These are phyloP conservation scores for Graphium colonna DNA, from an alignment of 2,888 invertebrate species.

Conservation along the genomic window DNA sequence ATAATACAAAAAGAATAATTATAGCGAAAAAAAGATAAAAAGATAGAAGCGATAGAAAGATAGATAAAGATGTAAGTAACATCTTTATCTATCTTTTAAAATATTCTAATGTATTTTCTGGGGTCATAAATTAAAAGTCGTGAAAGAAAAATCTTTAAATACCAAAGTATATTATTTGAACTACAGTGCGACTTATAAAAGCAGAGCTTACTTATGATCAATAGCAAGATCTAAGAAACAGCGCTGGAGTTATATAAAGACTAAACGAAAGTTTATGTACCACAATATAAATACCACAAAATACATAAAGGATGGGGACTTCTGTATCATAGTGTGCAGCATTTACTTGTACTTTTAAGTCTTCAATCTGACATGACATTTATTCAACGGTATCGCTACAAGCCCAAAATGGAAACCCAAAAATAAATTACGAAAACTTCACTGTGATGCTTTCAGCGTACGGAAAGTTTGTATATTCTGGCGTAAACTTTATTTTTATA, in stretches of 20 bases:
- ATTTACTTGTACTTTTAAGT: constrained; percentile 12
- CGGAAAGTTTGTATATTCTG: constrained; percentile 11
- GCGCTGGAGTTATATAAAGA: constrained; percentile 17
- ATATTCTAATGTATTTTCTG: too few species aligned
- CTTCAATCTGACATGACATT: constrained; percentile 2
- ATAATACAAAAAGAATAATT: too few species aligned
- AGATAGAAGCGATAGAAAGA: too few species aligned
- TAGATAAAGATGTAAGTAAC: too few species aligned
- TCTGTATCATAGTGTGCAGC: neutral
- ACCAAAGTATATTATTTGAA: constrained; percentile 1
- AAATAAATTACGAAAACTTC: neutral
- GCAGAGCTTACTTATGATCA: constrained; percentile 10
- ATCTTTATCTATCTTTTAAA: too few species aligned
- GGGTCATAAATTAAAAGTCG: neutral
- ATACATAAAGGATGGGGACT: neutral
- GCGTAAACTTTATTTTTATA: constrained; percentile 16
- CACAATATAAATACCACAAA: too few species aligned
- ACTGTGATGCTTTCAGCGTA: neutral
- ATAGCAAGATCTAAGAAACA: constrained; percentile 4
- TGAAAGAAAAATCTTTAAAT: neutral
- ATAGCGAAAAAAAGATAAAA: too few species aligned
- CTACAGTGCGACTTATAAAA: constrained; percentile 3
- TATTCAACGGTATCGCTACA: constrained; percentile 5
- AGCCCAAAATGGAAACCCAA: constrained; percentile 2
- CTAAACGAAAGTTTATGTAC: constrained; percentile 6